Evolutionary conservation across 2,797 vertebrate species (phyloP).

Genomic region (Myotis findleyi): DNA sequence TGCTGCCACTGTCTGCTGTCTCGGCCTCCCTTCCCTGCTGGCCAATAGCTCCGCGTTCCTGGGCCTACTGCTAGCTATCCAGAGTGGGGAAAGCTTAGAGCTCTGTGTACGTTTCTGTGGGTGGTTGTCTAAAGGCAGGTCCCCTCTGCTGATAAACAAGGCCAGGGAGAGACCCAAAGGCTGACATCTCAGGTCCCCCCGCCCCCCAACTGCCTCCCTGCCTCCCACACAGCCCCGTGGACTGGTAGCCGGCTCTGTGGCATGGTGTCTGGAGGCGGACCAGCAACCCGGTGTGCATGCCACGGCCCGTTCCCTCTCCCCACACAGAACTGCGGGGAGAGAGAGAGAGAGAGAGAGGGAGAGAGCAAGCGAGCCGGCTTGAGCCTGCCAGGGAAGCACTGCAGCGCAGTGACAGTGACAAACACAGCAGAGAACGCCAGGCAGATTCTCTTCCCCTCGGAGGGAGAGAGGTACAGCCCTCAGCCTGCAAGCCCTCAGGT

Average conservation of each 20-base stretch:
- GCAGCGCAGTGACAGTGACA: slow-evolving; percentile 34
- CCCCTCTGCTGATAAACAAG: slow-evolving; percentile 44
- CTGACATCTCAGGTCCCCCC: background rate
- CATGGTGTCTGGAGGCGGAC: slow-evolving; percentile 72
- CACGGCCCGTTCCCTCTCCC: slow-evolving; percentile 72
- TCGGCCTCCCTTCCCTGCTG: slow-evolving; percentile 18
- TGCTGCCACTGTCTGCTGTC: slow-evolving; percentile 47
- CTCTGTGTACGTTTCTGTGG: background rate
- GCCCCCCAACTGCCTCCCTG: background rate
- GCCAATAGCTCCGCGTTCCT: background rate
- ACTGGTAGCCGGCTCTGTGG: slow-evolving; percentile 59
- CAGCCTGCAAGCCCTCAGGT: slow-evolving; percentile 66
- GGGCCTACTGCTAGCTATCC: background rate
- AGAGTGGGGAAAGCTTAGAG: background rate
- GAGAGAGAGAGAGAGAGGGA: background rate
- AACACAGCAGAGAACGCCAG: background rate
- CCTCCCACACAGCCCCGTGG: slow-evolving; percentile 54
- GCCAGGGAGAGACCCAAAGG: slow-evolving; percentile 26
- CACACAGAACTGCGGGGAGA: slow-evolving; percentile 61
- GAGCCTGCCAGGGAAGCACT: slow-evolving; percentile 48
- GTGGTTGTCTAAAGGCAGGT: slow-evolving; percentile 29
- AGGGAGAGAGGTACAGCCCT: background rate
- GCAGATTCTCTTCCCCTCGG: background rate
- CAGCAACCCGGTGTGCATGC: slow-evolving; percentile 78
- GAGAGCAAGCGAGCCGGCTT: background rate